Base-by-base conservation (phyloP, 2,113 vertebrate genomes). In the Recurvirostra avosetta region DNA sequence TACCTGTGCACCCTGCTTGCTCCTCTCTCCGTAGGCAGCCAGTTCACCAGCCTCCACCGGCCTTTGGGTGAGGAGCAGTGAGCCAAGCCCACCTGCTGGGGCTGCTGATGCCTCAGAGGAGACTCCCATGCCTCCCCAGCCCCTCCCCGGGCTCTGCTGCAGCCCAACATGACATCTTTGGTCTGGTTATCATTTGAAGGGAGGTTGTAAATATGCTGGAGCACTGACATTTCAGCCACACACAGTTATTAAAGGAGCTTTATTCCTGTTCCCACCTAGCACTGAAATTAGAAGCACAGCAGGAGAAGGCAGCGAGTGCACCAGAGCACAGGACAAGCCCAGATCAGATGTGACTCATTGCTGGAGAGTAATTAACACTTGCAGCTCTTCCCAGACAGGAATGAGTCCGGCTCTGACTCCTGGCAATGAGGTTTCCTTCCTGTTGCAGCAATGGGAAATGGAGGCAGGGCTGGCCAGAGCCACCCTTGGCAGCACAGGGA, bases 271-370 rank as follows among this genome's bases (percentile, higher is more conserved):
- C n/a, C 55, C 59, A 80, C 59, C 58, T 56, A 76, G 74, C 66
- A 38, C 58, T 88, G 72, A 96, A 94, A 95, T 95, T 83, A 92
- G 41, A 77, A 26, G 56, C 80, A 58, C 62, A 86, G 83, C 88
- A 92, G 83, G 76, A 89, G 70, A 84, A 88, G 77, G 49, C 23
- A 3, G 25, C 1, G 2, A 87, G 81, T 32, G 34, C 83, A 77
- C 4, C 0, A 5, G 58, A 77, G 72, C 76, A 67, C 11, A 18
- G 65, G 83, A 84, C 86, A 76, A 94, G 79, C 61, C 83, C 36
- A 78, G 72, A 86, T 77, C 41, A 74, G 41, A 41, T 67, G 55
- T 93, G 96, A 92, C 65, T 96, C 95, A 89, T 53, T 1, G 6
- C 49, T 56, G 15, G 43, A 91, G 49, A 67, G 36, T 74, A 93